Evolutionary conservation across 2,113 vertebrate genomes (phyloP).

Genomic region (Nibea albiflora): DNA sequence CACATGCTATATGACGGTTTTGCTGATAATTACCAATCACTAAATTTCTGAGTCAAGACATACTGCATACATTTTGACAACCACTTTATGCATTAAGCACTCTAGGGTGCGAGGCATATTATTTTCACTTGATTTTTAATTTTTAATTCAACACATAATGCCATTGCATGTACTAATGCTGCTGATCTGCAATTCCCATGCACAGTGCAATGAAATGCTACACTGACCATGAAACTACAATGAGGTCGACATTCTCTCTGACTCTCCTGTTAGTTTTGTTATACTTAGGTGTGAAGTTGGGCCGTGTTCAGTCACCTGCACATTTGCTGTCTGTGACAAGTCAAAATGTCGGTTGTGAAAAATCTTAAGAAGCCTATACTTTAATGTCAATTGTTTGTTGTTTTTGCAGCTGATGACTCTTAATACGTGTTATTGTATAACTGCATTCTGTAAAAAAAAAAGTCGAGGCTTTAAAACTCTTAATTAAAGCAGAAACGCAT

Average conservation of each 20-base stretch:
- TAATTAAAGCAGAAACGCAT: background rate
- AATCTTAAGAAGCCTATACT: too few species aligned
- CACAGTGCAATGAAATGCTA: constrained; percentile 59
- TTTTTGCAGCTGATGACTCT: background rate
- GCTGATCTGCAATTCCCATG: constrained; percentile 33
- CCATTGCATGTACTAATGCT: constrained; percentile 9
- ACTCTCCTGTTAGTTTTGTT: background rate
- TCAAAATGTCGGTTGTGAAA: background rate
- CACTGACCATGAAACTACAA: constrained; percentile 56
- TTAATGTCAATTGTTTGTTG: background rate
- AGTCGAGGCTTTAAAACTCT: background rate
- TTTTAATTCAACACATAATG: constrained; percentile 40
- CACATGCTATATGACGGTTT: background rate
- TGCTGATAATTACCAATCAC: constrained; percentile 17
- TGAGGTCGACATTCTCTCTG: constrained; percentile 31
- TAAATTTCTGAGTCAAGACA: constrained; percentile 9
- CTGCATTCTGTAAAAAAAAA: background rate
- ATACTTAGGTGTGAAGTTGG: background rate
- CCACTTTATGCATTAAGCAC: constrained; percentile 25
- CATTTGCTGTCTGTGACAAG: background rate
- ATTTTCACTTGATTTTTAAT: constrained; percentile 18
- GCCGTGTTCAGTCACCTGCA: background rate
- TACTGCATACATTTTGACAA: constrained; percentile 28
- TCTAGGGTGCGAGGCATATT: constrained; percentile 25
- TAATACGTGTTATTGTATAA: background rate